Base-by-base conservation (phyloP, 1,140 invertebrate species). In the Dendroctonus ponderosae region DNA sequence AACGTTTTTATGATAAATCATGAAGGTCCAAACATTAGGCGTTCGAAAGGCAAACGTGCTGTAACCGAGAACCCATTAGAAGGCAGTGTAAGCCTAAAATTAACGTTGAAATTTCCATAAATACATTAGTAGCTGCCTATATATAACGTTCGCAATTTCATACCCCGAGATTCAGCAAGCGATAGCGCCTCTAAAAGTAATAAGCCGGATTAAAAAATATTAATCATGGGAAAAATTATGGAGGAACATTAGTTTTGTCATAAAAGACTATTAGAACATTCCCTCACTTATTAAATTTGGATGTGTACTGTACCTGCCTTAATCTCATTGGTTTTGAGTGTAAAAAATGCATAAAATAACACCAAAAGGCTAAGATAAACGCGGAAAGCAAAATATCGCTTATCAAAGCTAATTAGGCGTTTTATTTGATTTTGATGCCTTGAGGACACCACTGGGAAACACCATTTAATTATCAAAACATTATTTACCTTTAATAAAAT, bases 31-130 rank as follows among this genome's bases (percentile, higher is more conserved):
- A 58, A 41, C 39, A 41, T 41, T 56, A 56, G 53, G 26, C 43
- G 43, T 56, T 11, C 11, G 38, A 42, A 58, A 57, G 42, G 37
- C 42, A 50, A 50, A 58, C 53, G 53, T 56, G 14, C 12, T 26
- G 38, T 48, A 60, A 49, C 43, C 43, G 58, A 60, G 40, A 48
- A 38, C 7, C 46, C 58, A 60, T 60, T 60, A 60, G 58, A 60
- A 49, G 46, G 6, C 26, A 49, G 42, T 60, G 44, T 60, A 49
- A 48, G 46, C 58, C 58, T 60, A 60, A 60, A 60, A 48, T 60
- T 48, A 60, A 60, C 58, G 58, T 60, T 48, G 58, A 60, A 60
- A 60, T 60, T 60, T 60, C 58, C 58, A 60, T 60, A 60, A 60
- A 60, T 60, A 60, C 58, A 60, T 60, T 60, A 60, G 58, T 60